Base-by-base conservation (phyloP, 2,113 vertebrate genomes). In the Anolis carolinensis region DNA sequence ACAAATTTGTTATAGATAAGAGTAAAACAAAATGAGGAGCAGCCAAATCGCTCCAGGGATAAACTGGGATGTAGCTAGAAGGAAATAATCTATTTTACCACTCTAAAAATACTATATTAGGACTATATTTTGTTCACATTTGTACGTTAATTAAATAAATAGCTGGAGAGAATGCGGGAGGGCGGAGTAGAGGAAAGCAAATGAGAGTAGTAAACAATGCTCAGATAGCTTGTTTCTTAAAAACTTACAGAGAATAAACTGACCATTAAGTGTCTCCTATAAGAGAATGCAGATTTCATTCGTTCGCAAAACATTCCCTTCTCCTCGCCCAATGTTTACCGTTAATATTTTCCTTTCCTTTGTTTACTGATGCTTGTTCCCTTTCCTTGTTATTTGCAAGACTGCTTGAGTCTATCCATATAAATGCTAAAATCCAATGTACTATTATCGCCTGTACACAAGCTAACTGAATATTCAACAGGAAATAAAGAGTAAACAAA, bases 211-310 rank as follows among this genome's bases (percentile, higher is more conserved):
- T 76, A 36, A 34, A 84, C 8, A 36, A 34, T 50, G 65, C 10
- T 68, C 39, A 68, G 83, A 83, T 39, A 32, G 73, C 65, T 50
- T 39, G n/a, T 48, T 68, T 81, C 63, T 81, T 32, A 81, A 44
- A 30, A 68, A 44, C n/a, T 5, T 44, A 44, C 39, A 44, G n/a
- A n/a, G n/a, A n/a, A 44, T 44, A 2, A 44, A 44, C 39, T 44
- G 39, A 44, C 39, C 39, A 44, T 44, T 44, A 44, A 44, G 5
- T 44, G 39, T 44, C 39, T 44, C 39, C 39, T 44, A 44, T 44
- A 44, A 44, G 39, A 4, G 39, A 44, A 44, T 5, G 5, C 39
- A 44, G 39, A 44, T 44, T 44, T 44, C 5, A 5, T 44, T 44
- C 39, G 39, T 4, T 5, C 39, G 5, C 39, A 44, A 44, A 44